Evolutionary conservation across 1,140 invertebrate genomes (phyloP).

Genomic region (Cylas formicarius): DNA sequence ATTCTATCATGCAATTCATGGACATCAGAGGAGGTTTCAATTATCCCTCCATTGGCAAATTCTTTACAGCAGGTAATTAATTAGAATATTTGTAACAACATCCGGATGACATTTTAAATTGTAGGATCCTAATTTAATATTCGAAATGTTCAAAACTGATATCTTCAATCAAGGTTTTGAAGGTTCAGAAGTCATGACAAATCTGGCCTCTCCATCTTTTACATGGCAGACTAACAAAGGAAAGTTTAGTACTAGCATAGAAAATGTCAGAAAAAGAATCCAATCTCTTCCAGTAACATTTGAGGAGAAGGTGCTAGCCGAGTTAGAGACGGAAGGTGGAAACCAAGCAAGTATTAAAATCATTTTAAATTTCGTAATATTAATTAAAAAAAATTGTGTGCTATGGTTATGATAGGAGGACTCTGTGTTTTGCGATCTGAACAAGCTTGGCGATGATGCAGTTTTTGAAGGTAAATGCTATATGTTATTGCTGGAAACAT

Average conservation of each 20-base stretch:
- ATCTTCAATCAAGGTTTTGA: conserved; percentile 7
- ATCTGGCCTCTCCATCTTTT: neutral
- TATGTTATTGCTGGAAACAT: too few species aligned
- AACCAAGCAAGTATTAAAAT: too few species aligned
- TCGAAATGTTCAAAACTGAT: neutral
- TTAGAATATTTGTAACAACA: neutral
- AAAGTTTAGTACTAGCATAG: neutral
- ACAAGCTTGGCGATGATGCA: neutral
- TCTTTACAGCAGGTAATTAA: conserved; percentile 1
- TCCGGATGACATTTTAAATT: neutral
- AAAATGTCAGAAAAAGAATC: conserved; percentile 4
- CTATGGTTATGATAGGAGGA: neutral
- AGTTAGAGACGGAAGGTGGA: too few species aligned
- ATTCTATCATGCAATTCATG: neutral
- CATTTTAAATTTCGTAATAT: too few species aligned
- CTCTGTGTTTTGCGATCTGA: conserved; percentile 1
- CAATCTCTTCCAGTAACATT: conserved; percentile 3
- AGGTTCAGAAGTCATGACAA: neutral
- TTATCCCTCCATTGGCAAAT: neutral
- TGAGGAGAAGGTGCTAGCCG: too few species aligned
- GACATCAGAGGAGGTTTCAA: conserved; percentile 1
- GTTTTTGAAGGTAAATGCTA: too few species aligned
- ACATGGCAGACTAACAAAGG: neutral
- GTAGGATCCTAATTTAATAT: neutral
- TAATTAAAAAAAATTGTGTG: too few species aligned